These are phyloP conservation scores for Donacobius atricapilla DNA, from an alignment of 2,113 vertebrate genomes.

Conservation along the genomic window DNA sequence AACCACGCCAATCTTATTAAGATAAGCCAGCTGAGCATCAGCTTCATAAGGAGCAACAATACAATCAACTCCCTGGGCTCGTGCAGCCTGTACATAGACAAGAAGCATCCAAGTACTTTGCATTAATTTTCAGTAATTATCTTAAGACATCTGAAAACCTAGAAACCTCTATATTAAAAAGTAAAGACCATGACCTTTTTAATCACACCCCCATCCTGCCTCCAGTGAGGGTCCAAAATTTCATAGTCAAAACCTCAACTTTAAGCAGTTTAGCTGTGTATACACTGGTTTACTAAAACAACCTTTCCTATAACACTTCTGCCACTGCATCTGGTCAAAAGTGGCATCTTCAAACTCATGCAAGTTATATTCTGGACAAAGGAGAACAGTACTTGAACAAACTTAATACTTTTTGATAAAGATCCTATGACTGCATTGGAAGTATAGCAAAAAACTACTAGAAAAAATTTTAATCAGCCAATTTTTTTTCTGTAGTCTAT, in stretches of 20 bases:
- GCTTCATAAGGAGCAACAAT: slow-evolving; percentile 98
- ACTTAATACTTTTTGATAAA: not conserved
- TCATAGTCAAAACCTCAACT: not conserved
- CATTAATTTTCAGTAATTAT: not conserved
- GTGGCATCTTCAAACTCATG: not conserved
- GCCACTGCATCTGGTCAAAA: not conserved
- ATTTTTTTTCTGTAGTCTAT: not conserved
- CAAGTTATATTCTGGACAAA: not conserved
- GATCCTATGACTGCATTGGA: not conserved
- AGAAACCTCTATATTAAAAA: not conserved
- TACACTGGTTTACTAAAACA: not conserved
- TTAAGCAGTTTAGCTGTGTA: not conserved
- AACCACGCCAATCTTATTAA: slow-evolving; percentile 88
- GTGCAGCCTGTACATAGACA: slow-evolving; percentile 76
- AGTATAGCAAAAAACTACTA: not conserved
- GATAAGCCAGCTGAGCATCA: slow-evolving; percentile 91
- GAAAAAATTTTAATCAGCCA: not conserved
- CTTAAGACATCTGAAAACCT: not conserved
- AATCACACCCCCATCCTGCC: not conserved
- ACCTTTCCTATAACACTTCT: not conserved
- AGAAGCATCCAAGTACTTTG: not conserved
- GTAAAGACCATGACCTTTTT: not conserved
- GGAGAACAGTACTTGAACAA: not conserved
- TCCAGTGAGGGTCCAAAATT: not conserved
- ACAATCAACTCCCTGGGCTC: slow-evolving; percentile 86